Base-by-base conservation (phyloP, 37 sponge, comb jelly and placozoan genomes). In the Mnemiopsis leidyi region DNA sequence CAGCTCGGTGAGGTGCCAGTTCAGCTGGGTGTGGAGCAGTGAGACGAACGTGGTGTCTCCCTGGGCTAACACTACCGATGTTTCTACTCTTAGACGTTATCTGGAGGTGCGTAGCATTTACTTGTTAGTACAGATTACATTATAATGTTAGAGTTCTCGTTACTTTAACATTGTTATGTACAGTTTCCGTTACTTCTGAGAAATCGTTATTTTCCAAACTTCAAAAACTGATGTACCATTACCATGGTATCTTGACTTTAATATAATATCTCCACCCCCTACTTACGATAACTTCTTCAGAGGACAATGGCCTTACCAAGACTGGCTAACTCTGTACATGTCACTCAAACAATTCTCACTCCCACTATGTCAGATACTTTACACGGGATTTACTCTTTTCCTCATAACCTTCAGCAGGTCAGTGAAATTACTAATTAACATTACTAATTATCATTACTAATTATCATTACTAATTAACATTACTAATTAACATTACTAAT, bases 1-100 rank as follows among this genome's bases (percentile, higher is more conserved):
- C 90, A 39, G 36, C 48, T 29, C 5, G 5, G 29, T 85, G 28
- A 35, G 23, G 48, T 13, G 29, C 26, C 33, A 35, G 20, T 85
- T 40, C 30, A 28, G 28, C 61, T 85, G 90, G 90, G 24, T 85
- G 61, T 85, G 90, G 90, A 85, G 90, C 30, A 85, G 90, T 25
- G 90, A 85, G 90, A 25, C 23, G 2, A 36, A 85, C 67, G 16
- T 85, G 25, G 30, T 39, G 67, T 85, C 90, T n/a, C 90, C 90
- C 24, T 85, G 90, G 90, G 90, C 36, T 20, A 38, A 85, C 61
- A 40, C 90, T 7, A 32, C n/a, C 26, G 48, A 85, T 2, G 90
- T 85, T 48, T 48, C 61, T 48, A 18, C 5, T 48, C 61, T 48
- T 48, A 48, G 13, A 48, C 9, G 13, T 48, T 48, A 18, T 13